Evolutionary conservation across 1,140 invertebrate species (phyloP).

Genomic region (Spodoptera frugiperda): DNA sequence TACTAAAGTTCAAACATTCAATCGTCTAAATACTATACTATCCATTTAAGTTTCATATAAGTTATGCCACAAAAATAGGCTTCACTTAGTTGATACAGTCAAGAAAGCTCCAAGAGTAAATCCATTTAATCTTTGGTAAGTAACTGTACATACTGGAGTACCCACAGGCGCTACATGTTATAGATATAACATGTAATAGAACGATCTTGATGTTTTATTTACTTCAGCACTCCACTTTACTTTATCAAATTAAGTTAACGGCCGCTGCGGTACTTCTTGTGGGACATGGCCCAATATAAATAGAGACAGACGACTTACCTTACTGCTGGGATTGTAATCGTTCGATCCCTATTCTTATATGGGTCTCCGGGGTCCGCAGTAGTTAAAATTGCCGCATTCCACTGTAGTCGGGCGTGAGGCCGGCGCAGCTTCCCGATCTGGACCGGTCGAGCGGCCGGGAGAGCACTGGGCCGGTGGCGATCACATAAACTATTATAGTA

Average conservation of each 20-base stretch:
- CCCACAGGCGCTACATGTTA: neutral
- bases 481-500: constrained; percentile 78
- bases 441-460: constrained; percentile 74
- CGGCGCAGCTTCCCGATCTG: constrained; percentile 82
- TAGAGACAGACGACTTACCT: constrained; percentile 64
- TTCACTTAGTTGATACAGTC: neutral
- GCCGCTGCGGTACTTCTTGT: constrained; percentile 10
- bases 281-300: neutral
- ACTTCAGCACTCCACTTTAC: constrained; percentile 21
- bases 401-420: constrained; percentile 79
- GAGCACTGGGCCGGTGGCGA: constrained; percentile 60
- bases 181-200: constrained; percentile 14
- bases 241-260: constrained; percentile 20
- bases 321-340: constrained; percentile 59
- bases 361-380: constrained; percentile 79
- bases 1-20: too few species aligned
- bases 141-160: neutral
- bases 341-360: constrained; percentile 76
- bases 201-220: constrained; percentile 28
- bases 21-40: too few species aligned
- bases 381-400: constrained; percentile 85
- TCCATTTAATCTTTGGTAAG: constrained; percentile 1
- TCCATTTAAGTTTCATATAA: neutral
- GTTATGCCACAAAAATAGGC: neutral
- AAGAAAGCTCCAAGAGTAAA: neutral